phyloP scores from a whole-genome alignment of 2,797 vertebrate genomes.

The Danio jaintianensis region DNA sequence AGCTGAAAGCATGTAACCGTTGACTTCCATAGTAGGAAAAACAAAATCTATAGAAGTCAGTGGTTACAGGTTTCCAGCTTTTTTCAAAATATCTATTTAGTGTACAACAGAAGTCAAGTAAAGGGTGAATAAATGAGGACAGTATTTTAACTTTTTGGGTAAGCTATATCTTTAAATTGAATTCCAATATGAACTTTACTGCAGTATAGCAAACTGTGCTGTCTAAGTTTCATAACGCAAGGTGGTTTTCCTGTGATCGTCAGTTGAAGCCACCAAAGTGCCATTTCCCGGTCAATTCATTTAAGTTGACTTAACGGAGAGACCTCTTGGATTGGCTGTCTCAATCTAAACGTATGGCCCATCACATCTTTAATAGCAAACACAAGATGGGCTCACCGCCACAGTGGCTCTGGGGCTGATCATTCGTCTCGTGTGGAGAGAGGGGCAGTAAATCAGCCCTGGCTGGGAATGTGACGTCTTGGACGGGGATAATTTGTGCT shows the following conservation, averaged over 20 bases:
- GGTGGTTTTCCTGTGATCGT: neutral
- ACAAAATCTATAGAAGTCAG: too few species aligned
- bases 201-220: neutral
- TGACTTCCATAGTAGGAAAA: too few species aligned
- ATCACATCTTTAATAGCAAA: slow-evolving; percentile 55
- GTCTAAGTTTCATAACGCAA: neutral
- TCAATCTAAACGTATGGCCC: slow-evolving; percentile 51
- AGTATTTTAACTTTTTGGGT: too few species aligned
- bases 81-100: too few species aligned
- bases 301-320: slow-evolving; percentile 41
- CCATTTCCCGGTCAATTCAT: slow-evolving; percentile 30
- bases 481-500: slow-evolving; percentile 58
- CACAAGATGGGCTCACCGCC: slow-evolving; percentile 47
- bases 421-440: slow-evolving; percentile 48
- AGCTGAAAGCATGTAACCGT: too few species aligned
- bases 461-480: slow-evolving; percentile 49
- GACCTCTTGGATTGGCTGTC: slow-evolving; percentile 51
- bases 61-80: too few species aligned
- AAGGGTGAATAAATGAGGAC: too few species aligned
- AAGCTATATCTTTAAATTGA: too few species aligned
- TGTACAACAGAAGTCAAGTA: too few species aligned
- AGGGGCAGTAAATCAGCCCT: slow-evolving; percentile 55
- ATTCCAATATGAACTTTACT: neutral
- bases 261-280: slow-evolving; percentile 9
- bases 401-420: slow-evolving; percentile 50